These are phyloP conservation scores for Chelonus insularis DNA, from an alignment of 1,140 invertebrate species.

Conservation along the genomic window DNA sequence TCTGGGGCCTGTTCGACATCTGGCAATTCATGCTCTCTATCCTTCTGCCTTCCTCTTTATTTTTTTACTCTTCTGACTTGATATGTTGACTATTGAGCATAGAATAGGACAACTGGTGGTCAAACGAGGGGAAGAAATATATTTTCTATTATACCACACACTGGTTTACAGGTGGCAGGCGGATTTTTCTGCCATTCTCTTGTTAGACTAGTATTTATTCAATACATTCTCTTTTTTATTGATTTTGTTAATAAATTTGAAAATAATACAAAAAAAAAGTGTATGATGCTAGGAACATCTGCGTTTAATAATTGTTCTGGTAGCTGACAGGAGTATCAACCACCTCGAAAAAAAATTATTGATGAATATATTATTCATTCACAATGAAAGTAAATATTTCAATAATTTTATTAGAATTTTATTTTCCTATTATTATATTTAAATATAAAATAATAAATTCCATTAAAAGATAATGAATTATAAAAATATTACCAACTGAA, in stretches of 20 bases:
- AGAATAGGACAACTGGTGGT: neutral
- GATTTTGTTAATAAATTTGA: neutral
- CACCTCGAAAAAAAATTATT: too few relatives aligned
- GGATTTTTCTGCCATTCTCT: neutral
- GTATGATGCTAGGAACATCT: too few relatives aligned
- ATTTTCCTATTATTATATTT: too few relatives aligned
- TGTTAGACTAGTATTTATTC: conserved; percentile 13
- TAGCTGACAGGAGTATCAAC: too few relatives aligned
- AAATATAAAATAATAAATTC: too few relatives aligned
- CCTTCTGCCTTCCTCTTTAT: neutral
- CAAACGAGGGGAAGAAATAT: conserved; percentile 12
- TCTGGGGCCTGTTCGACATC: neutral
- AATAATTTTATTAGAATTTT: too few relatives aligned
- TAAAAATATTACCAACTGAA: too few relatives aligned
- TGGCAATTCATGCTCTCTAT: neutral
- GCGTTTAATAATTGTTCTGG: too few relatives aligned
- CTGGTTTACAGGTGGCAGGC: conserved; percentile 16
- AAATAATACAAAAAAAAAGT: too few relatives aligned
- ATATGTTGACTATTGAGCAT: neutral
- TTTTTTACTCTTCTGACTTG: neutral
- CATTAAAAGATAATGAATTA: too few relatives aligned
- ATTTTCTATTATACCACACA: conserved; percentile 12
- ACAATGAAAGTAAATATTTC: too few relatives aligned
- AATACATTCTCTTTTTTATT: conserved; percentile 16
- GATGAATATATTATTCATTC: too few relatives aligned